Conservation (phyloP, 2,797 vertebrate species). For the Sitta carolinensis region DNA sequence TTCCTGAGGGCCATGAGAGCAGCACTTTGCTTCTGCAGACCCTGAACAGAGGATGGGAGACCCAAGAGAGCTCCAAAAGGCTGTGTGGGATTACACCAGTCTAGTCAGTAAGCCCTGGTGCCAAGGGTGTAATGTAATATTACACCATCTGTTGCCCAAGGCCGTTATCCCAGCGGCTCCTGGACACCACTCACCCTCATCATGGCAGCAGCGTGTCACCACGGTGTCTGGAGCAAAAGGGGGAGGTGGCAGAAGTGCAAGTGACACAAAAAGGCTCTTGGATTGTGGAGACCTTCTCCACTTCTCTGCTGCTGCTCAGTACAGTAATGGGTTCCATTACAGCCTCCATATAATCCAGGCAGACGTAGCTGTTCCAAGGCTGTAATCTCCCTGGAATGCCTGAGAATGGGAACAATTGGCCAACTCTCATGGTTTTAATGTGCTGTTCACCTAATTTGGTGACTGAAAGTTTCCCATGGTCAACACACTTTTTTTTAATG, state of each 20-base stretch:
- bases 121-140: constrained; percentile 42
- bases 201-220: not conserved
- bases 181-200: not conserved
- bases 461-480: not conserved
- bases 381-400: constrained; percentile 20
- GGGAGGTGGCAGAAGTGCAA: not conserved
- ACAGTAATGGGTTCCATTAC: not conserved
- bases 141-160: constrained; percentile 40
- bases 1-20: not conserved
- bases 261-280: not conserved
- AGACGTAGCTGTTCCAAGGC: not conserved
- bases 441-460: not conserved
- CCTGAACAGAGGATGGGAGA: not conserved
- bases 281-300: not conserved
- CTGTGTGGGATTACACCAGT: constrained; percentile 8
- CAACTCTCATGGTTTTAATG: not conserved
- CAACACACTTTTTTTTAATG: not conserved
- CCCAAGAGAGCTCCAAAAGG: not conserved
- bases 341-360: not conserved
- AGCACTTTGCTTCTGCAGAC: not conserved
- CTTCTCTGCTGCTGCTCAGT: not conserved
- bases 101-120: not conserved
- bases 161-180: constrained; percentile 7
- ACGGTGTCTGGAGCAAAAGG: not conserved
- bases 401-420: not conserved